Evolutionary conservation across 2,113 vertebrate species (phyloP), one percentile per base, ranked within the genome.

Genomic region (Notarius lentiginosus): DNA sequence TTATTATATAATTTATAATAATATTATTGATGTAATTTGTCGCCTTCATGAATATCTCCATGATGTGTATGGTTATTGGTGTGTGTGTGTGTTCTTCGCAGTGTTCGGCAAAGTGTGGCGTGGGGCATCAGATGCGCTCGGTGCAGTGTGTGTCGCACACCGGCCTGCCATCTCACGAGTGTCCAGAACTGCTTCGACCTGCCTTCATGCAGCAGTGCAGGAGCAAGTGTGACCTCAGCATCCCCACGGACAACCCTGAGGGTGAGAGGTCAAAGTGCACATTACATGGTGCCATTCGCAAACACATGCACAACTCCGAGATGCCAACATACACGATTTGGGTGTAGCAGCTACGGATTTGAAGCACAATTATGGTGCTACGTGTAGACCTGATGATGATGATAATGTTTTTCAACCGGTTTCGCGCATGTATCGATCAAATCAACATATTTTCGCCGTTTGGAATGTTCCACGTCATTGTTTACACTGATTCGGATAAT

Each of bases 31-130:
- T 30, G 27, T 72, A n/a, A 72, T 18, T 72, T 72, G 34, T 41
- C 1, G 11, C 4, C 10, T 24, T 51, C 49, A 12, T n/a, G 47
- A 76, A 7, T 5, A 53, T 14, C 51, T 81, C 56, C 18, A 47
- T 22, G 55, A 10, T 70, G 76, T 24, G 51, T 80, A 11, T 34
- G 47, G 9, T 49, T 75, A 49, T 34, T 27, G 75, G 72, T 85
- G 34, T 85, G 49, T 70, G 47, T 83, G 41, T 85, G 12, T 68
- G 2, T n/a, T 87, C n/a, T 41, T 63, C 70, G 20, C 89, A 99
- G 98, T 99, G 98, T 89, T 99, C 97, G 0, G 94, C 96, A 2
- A 96, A 95, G 87, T 99, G 98, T 4, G 97, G 97, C 47, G 91
- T 97, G 0, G 98, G 98, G 58, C 98, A 99, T 93, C 97, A 97